These are phyloP conservation scores for Callospermophilus lateralis DNA, from an alignment of 2,113 vertebrate species.

Conservation along the genomic window DNA sequence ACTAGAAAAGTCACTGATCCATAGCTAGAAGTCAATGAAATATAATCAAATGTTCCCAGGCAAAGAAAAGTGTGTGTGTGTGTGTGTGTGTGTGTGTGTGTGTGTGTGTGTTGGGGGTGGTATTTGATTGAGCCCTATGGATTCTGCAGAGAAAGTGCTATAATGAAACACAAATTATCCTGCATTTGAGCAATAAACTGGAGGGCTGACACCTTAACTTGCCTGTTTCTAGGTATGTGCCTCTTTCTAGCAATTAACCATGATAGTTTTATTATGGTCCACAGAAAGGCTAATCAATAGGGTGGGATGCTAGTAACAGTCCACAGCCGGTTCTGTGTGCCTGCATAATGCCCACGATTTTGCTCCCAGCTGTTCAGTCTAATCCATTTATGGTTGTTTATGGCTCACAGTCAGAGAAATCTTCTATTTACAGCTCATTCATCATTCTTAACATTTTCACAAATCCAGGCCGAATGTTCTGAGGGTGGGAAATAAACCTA, in stretches of 20 bases:
- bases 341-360: constrained; percentile 78
- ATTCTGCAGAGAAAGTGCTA: constrained; percentile 55
- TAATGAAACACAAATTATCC: constrained; percentile 78
- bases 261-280: constrained; percentile 84
- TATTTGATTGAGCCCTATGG: constrained; percentile 40
- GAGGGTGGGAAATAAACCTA: constrained; percentile 69
- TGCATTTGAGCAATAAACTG: constrained; percentile 75
- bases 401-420: constrained; percentile 81
- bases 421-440: constrained; percentile 80
- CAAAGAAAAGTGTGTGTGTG: background rate
- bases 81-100: background rate
- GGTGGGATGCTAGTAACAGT: constrained; percentile 81
- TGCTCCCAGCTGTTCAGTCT: constrained; percentile 78
- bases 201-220: constrained; percentile 64
- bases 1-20: constrained; percentile 61
- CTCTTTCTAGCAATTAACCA: constrained; percentile 84
- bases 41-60: constrained; percentile 66
- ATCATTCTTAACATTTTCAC: constrained; percentile 83
- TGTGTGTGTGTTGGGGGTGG: background rate
- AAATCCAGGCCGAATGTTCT: constrained; percentile 74
- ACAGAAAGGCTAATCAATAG: constrained; percentile 87
- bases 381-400: constrained; percentile 80
- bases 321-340: constrained; percentile 75
- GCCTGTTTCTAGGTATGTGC: constrained; percentile 63
- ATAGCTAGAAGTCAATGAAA: constrained; percentile 39